Conservation (phyloP, 2,113 vertebrate genomes). For the Charina bottae region DNA sequence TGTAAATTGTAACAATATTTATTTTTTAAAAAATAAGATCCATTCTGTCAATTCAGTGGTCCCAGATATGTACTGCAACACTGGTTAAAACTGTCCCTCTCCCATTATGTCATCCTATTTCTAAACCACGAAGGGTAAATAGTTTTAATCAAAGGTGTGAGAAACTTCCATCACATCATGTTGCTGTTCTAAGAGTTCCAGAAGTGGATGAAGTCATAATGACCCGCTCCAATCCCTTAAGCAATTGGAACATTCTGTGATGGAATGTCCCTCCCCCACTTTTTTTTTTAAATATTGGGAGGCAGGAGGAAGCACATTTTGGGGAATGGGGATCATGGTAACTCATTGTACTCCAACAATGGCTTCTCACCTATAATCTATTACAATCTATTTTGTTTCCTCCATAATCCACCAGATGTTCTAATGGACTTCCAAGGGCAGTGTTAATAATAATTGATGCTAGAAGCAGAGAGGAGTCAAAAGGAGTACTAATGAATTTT, state of each 20-base stretch:
- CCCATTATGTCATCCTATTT: too few species aligned
- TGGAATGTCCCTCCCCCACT: not conserved
- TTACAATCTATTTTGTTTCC: not conserved
- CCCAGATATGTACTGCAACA: too few species aligned
- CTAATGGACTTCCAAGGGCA: not conserved
- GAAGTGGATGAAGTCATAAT: not conserved
- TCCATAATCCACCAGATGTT: not conserved
- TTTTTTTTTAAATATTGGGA: not conserved
- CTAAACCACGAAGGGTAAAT: too few species aligned
- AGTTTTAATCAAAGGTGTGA: too few species aligned
- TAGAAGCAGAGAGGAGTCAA: not conserved
- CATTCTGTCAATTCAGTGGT: too few species aligned
- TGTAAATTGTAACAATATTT: too few species aligned
- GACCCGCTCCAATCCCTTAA: too few species aligned
- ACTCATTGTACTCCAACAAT: not conserved
- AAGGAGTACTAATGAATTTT: not conserved
- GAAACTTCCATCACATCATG: too few species aligned
- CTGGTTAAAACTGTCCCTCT: too few species aligned
- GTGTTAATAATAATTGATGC: not conserved
- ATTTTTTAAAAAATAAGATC: too few species aligned
- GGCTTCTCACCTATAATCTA: not conserved
- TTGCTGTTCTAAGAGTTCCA: not conserved
- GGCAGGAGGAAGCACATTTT: not conserved
- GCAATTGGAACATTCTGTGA: too few species aligned
- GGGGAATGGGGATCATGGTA: not conserved